Conservation (phyloP, 2,797 vertebrate genomes). For the Glossophaga mutica region DNA sequence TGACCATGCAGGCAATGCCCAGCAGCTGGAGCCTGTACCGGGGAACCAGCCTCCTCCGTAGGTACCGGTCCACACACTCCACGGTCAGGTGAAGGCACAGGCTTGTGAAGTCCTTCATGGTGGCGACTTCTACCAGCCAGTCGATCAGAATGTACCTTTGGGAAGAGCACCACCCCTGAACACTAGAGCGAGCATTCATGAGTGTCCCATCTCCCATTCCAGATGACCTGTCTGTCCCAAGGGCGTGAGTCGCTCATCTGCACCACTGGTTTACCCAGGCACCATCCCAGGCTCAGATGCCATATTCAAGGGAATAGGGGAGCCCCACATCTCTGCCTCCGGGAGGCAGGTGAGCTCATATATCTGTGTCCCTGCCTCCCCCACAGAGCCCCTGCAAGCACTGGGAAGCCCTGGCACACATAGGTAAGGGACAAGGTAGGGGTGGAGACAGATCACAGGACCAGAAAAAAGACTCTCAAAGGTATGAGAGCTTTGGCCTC, state of each 20-base stretch:
- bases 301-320: neutral
- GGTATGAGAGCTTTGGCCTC: neutral
- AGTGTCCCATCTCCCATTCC: neutral
- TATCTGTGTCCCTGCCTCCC: too few relatives aligned
- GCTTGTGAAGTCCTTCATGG: slow-evolving; percentile 98
- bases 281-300: neutral
- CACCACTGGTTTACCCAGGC: neutral
- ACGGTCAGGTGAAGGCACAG: slow-evolving; percentile 94
- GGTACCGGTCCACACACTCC: slow-evolving; percentile 93
- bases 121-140: slow-evolving; percentile 98
- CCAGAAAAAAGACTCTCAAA: neutral
- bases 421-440: neutral
- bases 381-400: neutral
- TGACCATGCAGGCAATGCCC: slow-evolving; percentile 99
- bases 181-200: neutral
- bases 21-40: slow-evolving; percentile 92
- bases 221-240: fast-evolving
- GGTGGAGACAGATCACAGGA: neutral
- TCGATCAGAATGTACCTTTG: slow-evolving; percentile 96
- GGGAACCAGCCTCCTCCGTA: slow-evolving; percentile 89
- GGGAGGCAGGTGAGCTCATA: neutral
- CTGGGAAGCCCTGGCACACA: neutral
- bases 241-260: neutral
- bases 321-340: neutral
- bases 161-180: neutral